phyloP scores from a whole-genome alignment of 2,888 invertebrate species.

The Barypeithes pellucidus region DNA sequence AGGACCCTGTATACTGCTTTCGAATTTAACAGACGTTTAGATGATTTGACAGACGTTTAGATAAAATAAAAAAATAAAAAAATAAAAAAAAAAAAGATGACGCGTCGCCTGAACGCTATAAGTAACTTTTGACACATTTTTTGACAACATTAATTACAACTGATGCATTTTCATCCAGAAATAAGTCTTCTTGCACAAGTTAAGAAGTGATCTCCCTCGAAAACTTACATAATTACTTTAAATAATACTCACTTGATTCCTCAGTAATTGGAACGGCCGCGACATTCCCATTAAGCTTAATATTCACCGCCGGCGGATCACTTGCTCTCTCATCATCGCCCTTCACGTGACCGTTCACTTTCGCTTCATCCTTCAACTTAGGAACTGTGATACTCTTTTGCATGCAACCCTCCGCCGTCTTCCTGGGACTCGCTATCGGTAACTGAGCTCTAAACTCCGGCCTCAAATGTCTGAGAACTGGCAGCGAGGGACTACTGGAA shows the following conservation, averaged over 20 bases:
- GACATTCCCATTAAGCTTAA: conserved; percentile 51
- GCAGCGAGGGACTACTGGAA: conserved; percentile 74
- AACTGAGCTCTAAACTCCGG: conserved; percentile 91
- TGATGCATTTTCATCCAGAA: too few species aligned
- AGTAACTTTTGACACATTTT: too few species aligned
- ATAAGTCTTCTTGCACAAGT: too few species aligned
- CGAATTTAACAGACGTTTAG: too few species aligned
- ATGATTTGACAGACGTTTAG: too few species aligned
- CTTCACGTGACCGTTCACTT: conserved; percentile 63
- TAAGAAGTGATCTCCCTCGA: not conserved
- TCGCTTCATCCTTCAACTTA: conserved; percentile 63
- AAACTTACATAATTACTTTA: too few species aligned
- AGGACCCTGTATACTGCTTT: too few species aligned
- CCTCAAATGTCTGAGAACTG: conserved; percentile 86
- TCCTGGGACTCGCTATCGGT: conserved; percentile 79
- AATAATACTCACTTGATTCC: conserved; percentile 53
- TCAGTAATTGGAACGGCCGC: conserved; percentile 41
- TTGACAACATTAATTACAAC: too few species aligned
- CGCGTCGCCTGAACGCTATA: too few species aligned
- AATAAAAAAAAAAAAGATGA: too few species aligned
- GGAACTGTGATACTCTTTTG: conserved; percentile 68
- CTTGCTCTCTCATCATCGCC: conserved; percentile 56
- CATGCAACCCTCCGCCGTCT: conserved; percentile 61
- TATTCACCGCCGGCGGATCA: conserved; percentile 33
- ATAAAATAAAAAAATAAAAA: too few species aligned